A percentile compares a stretch with the other conserved stretches of the same genome.
Evolutionary conservation across 2,113 vertebrate genomes (phyloP).

Genomic region (Lathamus discolor): DNA sequence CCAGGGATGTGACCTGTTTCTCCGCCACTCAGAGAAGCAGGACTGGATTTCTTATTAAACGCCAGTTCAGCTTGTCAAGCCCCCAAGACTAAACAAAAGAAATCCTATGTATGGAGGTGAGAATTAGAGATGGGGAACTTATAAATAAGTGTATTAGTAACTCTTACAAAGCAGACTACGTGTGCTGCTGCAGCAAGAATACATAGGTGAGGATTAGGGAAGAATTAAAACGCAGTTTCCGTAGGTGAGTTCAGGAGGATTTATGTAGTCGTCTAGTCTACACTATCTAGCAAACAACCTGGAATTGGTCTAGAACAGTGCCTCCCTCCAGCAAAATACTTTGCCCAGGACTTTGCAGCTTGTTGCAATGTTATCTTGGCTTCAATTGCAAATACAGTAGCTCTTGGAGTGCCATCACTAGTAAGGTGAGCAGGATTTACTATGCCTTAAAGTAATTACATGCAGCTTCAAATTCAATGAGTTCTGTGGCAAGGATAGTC

Average conservation of each 20-base stretch:
- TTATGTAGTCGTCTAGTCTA: neutral
- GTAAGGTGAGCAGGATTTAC: slow-evolving; percentile 41
- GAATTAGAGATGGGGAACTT: neutral
- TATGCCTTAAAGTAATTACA: slow-evolving; percentile 39
- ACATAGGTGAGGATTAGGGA: neutral
- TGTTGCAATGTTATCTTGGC: neutral
- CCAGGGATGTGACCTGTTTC: neutral
- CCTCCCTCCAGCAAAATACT: neutral
- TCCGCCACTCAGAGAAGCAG: neutral
- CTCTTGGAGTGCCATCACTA: neutral
- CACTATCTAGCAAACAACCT: neutral
- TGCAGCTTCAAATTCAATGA: slow-evolving; percentile 17
- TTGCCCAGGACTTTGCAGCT: neutral
- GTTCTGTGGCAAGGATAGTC: neutral
- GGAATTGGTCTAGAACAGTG: neutral
- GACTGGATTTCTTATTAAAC: neutral
- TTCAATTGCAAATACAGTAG: neutral
- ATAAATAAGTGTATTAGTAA: neutral
- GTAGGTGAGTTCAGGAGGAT: neutral
- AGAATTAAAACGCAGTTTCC: neutral
- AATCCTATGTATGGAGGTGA: neutral
- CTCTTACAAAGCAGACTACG: accelerated
- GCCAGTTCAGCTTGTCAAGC: neutral
- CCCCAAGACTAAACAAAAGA: neutral
- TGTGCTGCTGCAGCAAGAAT: neutral